These are phyloP conservation scores for Callocephalon fimbriatum DNA, from an alignment of 2,113 vertebrate species.

Conservation along the genomic window DNA sequence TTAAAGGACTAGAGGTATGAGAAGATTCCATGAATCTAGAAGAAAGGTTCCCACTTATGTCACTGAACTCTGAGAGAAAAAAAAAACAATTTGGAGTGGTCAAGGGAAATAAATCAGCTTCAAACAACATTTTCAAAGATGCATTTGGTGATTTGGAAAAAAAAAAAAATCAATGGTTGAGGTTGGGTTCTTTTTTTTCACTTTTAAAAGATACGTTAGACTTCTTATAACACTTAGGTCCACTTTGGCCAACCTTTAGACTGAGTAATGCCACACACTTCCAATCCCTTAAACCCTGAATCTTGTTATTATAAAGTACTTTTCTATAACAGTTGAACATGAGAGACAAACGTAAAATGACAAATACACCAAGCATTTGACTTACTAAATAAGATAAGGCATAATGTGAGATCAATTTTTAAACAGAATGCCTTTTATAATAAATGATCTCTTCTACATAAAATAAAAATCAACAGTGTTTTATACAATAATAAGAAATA, in stretches of 20 bases:
- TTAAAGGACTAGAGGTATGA: not conserved
- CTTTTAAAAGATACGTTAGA: not conserved
- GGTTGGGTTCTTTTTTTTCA: not conserved
- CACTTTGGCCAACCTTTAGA: not conserved
- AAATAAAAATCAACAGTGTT: not conserved
- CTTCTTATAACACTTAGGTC: not conserved
- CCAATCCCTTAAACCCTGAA: not conserved
- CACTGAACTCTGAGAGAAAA: not conserved
- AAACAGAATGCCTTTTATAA: not conserved
- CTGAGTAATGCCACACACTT: not conserved
- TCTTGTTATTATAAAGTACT: not conserved
- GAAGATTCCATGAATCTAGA: not conserved
- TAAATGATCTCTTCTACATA: not conserved
- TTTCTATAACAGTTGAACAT: not conserved
- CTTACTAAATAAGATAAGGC: not conserved
- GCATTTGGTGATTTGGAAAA: not conserved
- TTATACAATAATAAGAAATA: not conserved
- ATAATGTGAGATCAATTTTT: not conserved
- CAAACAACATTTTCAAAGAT: not conserved
- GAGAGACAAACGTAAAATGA: not conserved
- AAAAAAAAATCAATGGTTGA: not conserved
- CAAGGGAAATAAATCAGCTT: not conserved
- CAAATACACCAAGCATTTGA: not conserved
- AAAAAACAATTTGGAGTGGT: not conserved
- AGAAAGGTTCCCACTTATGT: not conserved